Percentiles rank a stretch among this genome's conserved stretches.
Evolutionary conservation across 2,888 invertebrate genomes (phyloP).

Genomic region (Pristionchus arcanus): DNA sequence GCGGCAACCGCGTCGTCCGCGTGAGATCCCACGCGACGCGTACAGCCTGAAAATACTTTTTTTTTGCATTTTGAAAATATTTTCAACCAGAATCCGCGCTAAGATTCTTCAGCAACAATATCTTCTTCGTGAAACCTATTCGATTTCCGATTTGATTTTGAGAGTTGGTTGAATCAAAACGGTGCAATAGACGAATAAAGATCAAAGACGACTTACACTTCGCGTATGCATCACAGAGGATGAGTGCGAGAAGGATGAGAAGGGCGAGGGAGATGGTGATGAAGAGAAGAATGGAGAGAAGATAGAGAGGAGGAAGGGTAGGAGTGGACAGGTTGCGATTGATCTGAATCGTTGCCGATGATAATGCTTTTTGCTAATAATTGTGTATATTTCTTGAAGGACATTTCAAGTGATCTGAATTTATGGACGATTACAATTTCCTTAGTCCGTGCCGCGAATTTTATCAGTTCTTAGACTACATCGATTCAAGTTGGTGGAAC

Average conservation of each 20-base stretch:
- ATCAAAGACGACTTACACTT: constrained; percentile 49
- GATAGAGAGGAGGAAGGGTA: constrained; percentile 24
- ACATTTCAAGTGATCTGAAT: too few relatives aligned
- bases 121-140: neutral
- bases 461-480: too few relatives aligned
- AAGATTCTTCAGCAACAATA: neutral
- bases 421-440: too few relatives aligned
- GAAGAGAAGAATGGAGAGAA: constrained; percentile 46
- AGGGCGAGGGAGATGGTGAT: constrained; percentile 53
- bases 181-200: neutral
- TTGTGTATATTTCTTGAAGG: too few relatives aligned
- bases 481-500: too few relatives aligned
- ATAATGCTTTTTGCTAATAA: too few relatives aligned
- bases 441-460: too few relatives aligned
- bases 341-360: constrained; percentile 43
- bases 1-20: constrained; percentile 41
- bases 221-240: constrained; percentile 22
- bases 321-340: neutral
- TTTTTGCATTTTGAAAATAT: neutral
- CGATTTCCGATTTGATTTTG: too few relatives aligned
- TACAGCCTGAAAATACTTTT: neutral
- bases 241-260: constrained; percentile 41
- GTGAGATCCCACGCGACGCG: constrained; percentile 15
- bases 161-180: too few relatives aligned
- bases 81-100: neutral